These are phyloP conservation scores for Omphaloscelis lunosa DNA, from an alignment of 2,888 invertebrate genomes.

Conservation along the genomic window DNA sequence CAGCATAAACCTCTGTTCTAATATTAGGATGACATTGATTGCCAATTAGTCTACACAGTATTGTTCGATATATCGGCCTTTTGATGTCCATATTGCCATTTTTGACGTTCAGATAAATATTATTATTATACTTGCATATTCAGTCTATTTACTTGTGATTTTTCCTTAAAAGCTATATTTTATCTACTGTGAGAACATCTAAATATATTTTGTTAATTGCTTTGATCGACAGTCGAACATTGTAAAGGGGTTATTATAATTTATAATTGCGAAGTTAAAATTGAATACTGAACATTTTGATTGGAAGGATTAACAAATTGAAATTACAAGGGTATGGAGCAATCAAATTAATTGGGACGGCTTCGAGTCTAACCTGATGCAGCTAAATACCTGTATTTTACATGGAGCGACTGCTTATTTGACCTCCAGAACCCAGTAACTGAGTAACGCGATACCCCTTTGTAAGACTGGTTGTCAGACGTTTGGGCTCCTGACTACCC, in stretches of 20 bases:
- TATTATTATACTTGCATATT: background rate
- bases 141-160: background rate
- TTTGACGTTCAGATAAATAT: background rate
- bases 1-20: background rate
- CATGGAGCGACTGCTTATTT: too few relatives aligned
- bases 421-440: too few relatives aligned
- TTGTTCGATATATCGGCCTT: background rate
- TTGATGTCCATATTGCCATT: background rate
- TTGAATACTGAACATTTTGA: conserved; percentile 13
- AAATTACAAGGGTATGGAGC: background rate
- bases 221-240: background rate
- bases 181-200: background rate
- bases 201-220: background rate
- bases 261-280: conserved; percentile 6
- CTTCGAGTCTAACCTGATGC: too few relatives aligned
- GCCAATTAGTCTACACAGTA: conserved; percentile 21
- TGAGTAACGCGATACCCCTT: too few relatives aligned
- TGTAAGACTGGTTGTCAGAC: background rate
- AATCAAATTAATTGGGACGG: background rate
- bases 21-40: conserved; percentile 18
- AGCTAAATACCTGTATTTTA: too few relatives aligned
- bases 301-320: background rate
- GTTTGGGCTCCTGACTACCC: background rate
- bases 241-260: background rate
- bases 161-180: background rate